phyloP scores from a whole-genome alignment of 1,140 invertebrate species.

The Pseudomyrmex cubaensis region DNA sequence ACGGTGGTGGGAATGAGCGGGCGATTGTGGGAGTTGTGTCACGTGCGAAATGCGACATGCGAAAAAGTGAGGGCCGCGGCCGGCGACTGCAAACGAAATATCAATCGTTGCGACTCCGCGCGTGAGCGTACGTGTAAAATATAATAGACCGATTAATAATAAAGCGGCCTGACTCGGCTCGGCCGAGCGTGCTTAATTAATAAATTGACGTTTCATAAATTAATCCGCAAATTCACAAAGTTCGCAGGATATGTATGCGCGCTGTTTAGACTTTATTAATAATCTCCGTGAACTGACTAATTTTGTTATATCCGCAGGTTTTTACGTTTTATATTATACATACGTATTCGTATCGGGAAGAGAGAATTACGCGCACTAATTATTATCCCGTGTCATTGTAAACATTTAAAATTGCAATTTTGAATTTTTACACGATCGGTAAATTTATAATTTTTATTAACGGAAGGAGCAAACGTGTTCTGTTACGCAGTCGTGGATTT shows the following conservation, averaged over 20 bases:
- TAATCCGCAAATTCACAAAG: conserved; percentile 54
- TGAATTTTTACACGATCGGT: not conserved
- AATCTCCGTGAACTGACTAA: conserved; percentile 23
- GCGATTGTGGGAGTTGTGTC: conserved; percentile 45
- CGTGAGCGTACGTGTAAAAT: conserved; percentile 6
- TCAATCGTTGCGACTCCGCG: conserved; percentile 42
- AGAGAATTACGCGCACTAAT: too few species aligned
- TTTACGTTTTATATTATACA: not conserved
- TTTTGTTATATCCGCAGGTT: conserved; percentile 27
- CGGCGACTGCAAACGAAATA: conserved; percentile 49
- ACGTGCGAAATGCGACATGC: conserved; percentile 31
- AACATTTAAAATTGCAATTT: too few species aligned
- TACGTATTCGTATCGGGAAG: not conserved
- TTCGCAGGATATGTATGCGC: not conserved
- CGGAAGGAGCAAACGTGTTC: not conserved
- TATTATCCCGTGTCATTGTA: too few species aligned
- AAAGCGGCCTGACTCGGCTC: conserved; percentile 25
- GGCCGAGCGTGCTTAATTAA: conserved; percentile 47
- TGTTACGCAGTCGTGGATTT: not conserved
- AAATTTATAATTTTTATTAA: not conserved
- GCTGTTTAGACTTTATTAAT: conserved; percentile 47
- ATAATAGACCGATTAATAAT: conserved; percentile 58
- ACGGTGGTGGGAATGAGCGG: not conserved
- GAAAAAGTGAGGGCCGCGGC: conserved; percentile 1
- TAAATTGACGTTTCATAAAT: conserved; percentile 61